A percentile compares a stretch with the other conserved stretches of the same genome.
These are phyloP conservation scores for Laticauda colubrina DNA, from an alignment of 2,113 vertebrate species.

Conservation along the genomic window DNA sequence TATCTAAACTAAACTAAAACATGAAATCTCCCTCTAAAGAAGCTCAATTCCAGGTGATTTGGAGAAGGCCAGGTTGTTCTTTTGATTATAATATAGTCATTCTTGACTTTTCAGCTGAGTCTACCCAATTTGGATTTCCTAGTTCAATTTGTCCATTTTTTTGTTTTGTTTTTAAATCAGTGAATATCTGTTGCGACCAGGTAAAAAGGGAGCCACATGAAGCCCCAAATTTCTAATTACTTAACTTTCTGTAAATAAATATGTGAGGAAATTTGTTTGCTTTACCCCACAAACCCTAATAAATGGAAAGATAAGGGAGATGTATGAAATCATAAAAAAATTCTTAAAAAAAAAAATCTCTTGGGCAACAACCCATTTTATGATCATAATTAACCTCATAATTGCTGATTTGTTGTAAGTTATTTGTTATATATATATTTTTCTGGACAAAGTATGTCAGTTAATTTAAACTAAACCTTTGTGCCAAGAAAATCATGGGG, in stretches of 20 bases:
- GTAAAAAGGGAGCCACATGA: background rate
- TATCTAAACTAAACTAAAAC: background rate
- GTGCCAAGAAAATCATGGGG: background rate
- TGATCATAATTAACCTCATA: slow-evolving; percentile 12
- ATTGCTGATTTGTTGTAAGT: slow-evolving; percentile 15
- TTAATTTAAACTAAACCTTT: background rate
- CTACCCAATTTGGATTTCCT: background rate
- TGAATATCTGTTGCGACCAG: background rate
- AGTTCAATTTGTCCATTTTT: background rate
- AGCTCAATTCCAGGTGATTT: background rate
- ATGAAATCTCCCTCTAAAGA: background rate
- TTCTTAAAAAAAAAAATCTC: background rate
- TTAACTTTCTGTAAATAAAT: background rate
- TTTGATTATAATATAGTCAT: background rate
- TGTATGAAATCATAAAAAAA: background rate
- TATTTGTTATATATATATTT: background rate
- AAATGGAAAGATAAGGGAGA: background rate
- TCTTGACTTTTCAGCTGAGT: background rate
- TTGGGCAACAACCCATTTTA: background rate
- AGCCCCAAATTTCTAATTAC: background rate
- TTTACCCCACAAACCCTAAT: background rate
- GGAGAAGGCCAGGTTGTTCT: background rate
- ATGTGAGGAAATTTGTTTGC: background rate
- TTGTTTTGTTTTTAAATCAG: background rate
- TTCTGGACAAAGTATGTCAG: slow-evolving; percentile 20